Evolutionary conservation across 2,888 invertebrate species (phyloP), one percentile per base, ranked within the genome.

Genomic region (Agapostemon virescens): DNA sequence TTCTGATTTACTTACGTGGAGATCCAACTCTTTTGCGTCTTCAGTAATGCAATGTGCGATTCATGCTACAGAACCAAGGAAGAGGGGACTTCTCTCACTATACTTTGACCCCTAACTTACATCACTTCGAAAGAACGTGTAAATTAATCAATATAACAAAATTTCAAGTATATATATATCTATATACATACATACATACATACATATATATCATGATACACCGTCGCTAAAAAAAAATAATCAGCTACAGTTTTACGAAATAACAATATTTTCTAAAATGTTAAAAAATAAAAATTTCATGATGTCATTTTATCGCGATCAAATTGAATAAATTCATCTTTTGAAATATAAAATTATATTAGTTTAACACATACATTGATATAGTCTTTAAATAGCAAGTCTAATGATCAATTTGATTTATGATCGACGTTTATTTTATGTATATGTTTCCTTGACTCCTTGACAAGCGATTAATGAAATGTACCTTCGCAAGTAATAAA

Each of bases 401-500:
- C 36, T 52, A 68, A 40, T 42, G 38, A 77, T 33, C 33, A 38
- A 40, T 42, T 30, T 58, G 67, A 52, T 52, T n/a, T 38, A 13
- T 7, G 38, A 40, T 36, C 20, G 55, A 55, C 13, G n/a, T 49
- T 20, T 55, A 49, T 49, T n/a, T n/a, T n/a, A n/a, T n/a, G n/a
- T n/a, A n/a, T 45, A 38, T 55, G 17, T 55, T 55, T 38, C 5
- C 23, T 5, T 11, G 23, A n/a, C 6, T 45, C 6, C n/a, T 68
- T 30, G 7, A 13, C 26, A 38, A 58, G n/a, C 58, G 38, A 70
- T 40, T 55, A 61, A 63, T 69, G 45, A 68, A 73, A 64, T 69
- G n/a, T 70, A 67, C 42, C 74, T 83, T 84, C 79, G 81, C 74
- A 84, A 82, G 81, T 79, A 79, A 81, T 88, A 87, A 88, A 87